Base-by-base conservation (phyloP, 35 echinoderm and acorn worm species). In the Anneissia japonica region DNA sequence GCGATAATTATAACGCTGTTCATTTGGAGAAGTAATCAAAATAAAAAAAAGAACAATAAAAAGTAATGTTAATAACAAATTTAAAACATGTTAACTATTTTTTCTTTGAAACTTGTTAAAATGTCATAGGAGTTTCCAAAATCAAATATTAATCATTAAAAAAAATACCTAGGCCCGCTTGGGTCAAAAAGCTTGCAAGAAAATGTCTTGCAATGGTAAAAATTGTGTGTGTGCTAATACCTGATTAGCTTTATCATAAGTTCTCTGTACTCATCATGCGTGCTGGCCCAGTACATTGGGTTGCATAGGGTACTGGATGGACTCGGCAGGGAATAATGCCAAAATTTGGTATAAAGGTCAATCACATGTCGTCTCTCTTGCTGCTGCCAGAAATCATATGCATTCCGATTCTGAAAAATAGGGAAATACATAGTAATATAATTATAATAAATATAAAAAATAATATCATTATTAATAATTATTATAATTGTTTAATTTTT, bases 251-350 rank as follows among this genome's bases (percentile, higher is more conserved):
- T 91, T 37, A 87, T 87, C 74, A 95, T 81, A 21, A 95, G 81
- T 16, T 90, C 88, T 74, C 31, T 91, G 76, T 95, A 95, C 51
- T 91, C 89, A n/a, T 87, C 74, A 83, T 91, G 93, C 41, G 87
- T 88, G 77, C 82, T 88, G 74, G 88, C 38, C 93, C 93, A 95
- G 77, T 91, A 95, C 11, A 56, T 37, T 35, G 89, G 85, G 64
- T 83, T 91, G 43, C 84, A 87, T 32, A 95, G 79, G 56, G 74
- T 81, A 38, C 74, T 81, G 31, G 77, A 81, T 28, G 89, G 86
- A n/a, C 85, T 46, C 3, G 93, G 93, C 17, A 95, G 39, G 29
- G 84, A 38, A 72, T 85, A 90, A 30, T 83, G 76, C 93, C 93
- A 95, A 40, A 95, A 95, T 36, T 90, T 86, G 64, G 82, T 90